Conservation (phyloP, 2,888 invertebrate species). For the Leucozona laternaria region DNA sequence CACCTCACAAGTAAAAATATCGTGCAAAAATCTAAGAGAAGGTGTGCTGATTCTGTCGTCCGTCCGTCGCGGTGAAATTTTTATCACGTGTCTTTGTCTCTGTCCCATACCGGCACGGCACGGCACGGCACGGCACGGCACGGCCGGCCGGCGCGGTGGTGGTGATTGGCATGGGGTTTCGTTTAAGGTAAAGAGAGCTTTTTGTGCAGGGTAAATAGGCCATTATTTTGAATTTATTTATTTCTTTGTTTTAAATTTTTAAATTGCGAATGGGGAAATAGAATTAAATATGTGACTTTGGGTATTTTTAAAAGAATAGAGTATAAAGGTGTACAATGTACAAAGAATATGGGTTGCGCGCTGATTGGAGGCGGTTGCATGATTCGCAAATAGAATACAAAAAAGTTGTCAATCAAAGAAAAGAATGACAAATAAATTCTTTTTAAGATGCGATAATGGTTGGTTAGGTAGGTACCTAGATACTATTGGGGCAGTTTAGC, state of each 20-base stretch:
- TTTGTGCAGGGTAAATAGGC: slow-evolving; percentile 62
- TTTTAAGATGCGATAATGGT: background rate
- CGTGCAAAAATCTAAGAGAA: slow-evolving; percentile 13
- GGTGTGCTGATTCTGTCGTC: slow-evolving; percentile 7
- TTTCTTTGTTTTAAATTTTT: slow-evolving; percentile 1
- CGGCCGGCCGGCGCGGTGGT: too few species aligned
- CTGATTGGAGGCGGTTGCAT: background rate
- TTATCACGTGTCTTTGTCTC: slow-evolving; percentile 66
- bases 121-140: background rate
- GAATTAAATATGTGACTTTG: background rate
- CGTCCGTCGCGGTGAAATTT: slow-evolving; percentile 55
- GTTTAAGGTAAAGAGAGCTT: slow-evolving; percentile 63
- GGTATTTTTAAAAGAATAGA: background rate
- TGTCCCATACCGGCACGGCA: background rate
- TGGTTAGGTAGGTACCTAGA: too few species aligned
- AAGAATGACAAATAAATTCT: background rate
- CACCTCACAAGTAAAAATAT: slow-evolving; percentile 35
- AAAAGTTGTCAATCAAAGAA: background rate
- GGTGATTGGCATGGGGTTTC: slow-evolving; percentile 42
- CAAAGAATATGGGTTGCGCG: background rate
- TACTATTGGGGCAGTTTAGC: background rate
- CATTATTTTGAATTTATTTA: slow-evolving; percentile 61
- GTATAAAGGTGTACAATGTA: background rate
- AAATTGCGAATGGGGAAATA: slow-evolving; percentile 30
- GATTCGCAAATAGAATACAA: background rate